Percentiles rank a stretch among this genome's conserved stretches.
These are phyloP conservation scores for Rhineura floridana DNA, from an alignment of 2,113 vertebrate genomes.

Conservation along the genomic window DNA sequence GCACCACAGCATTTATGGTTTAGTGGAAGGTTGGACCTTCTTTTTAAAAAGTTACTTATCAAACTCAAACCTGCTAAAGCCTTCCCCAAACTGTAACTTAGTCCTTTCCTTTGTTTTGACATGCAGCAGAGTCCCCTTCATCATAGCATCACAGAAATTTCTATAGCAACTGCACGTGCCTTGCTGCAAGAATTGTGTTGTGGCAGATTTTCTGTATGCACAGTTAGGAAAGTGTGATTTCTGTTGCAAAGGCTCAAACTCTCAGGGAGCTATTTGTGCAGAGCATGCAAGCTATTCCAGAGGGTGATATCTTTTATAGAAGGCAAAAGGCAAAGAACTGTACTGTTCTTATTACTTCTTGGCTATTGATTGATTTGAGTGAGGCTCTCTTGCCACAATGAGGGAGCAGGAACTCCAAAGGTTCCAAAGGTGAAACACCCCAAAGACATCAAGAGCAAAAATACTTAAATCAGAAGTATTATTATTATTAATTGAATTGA, in stretches of 20 bases:
- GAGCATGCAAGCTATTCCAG: slow-evolving; percentile 6
- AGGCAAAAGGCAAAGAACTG: background rate
- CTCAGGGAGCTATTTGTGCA: slow-evolving; percentile 35
- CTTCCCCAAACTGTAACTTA: background rate
- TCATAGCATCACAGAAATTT: background rate
- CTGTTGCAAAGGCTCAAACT: slow-evolving; percentile 45
- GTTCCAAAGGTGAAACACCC: background rate
- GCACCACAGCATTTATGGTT: rapidly evolving
- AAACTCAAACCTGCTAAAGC: background rate
- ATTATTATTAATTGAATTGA: too few relatives aligned
- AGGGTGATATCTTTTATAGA: background rate
- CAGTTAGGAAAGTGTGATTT: slow-evolving; percentile 48
- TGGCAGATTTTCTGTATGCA: slow-evolving; percentile 28
- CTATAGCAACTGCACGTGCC: slow-evolving; percentile 28
- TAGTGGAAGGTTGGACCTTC: rapidly evolving
- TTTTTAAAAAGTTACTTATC: background rate
- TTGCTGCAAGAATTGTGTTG: slow-evolving; percentile 22
- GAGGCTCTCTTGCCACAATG: background rate
- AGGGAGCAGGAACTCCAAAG: background rate
- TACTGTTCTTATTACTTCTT: background rate
- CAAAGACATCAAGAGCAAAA: background rate
- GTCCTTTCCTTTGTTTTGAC: slow-evolving; percentile 1
- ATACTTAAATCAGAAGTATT: background rate
- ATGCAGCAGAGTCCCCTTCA: background rate
- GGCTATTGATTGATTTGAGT: background rate